Evolutionary conservation across 2,113 vertebrate genomes (phyloP).

Genomic region (Climacteris rufus): DNA sequence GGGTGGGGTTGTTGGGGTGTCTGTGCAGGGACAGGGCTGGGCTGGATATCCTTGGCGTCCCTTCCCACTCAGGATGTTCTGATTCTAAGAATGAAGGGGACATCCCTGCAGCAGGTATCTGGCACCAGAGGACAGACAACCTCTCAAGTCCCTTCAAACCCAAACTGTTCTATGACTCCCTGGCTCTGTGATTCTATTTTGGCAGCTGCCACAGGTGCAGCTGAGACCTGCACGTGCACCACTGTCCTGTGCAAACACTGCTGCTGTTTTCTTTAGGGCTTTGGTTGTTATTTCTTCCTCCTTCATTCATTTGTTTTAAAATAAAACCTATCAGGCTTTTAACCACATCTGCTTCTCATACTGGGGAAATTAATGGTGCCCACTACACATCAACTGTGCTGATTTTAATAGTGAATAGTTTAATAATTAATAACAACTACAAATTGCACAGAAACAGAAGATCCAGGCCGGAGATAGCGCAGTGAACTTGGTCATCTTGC

Average conservation of each 20-base stretch:
- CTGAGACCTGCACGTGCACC: not conserved
- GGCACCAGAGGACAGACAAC: not conserved
- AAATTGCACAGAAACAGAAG: not conserved
- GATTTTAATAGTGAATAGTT: not conserved
- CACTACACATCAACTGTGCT: accelerated
- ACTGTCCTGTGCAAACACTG: not conserved
- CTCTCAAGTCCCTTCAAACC: not conserved
- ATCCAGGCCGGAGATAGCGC: not conserved
- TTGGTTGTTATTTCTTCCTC: not conserved
- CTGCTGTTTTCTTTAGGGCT: not conserved
- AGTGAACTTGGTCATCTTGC: not conserved
- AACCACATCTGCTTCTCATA: not conserved
- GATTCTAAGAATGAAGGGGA: not conserved
- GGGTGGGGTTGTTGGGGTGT: not conserved
- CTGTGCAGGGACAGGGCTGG: not conserved
- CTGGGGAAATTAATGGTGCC: not conserved
- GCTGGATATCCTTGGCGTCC: not conserved
- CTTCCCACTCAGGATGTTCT: not conserved
- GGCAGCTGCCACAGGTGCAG: not conserved
- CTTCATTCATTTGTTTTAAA: not conserved
- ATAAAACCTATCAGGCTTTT: not conserved
- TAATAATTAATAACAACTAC: too few relatives aligned
- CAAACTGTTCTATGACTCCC: not conserved
- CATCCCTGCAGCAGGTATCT: not conserved
- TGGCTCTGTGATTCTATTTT: not conserved